A percentile compares a stretch with the other conserved stretches of the same genome.
phyloP scores from a whole-genome alignment of 2,888 invertebrate genomes.

The Petrophora chlorosata region DNA sequence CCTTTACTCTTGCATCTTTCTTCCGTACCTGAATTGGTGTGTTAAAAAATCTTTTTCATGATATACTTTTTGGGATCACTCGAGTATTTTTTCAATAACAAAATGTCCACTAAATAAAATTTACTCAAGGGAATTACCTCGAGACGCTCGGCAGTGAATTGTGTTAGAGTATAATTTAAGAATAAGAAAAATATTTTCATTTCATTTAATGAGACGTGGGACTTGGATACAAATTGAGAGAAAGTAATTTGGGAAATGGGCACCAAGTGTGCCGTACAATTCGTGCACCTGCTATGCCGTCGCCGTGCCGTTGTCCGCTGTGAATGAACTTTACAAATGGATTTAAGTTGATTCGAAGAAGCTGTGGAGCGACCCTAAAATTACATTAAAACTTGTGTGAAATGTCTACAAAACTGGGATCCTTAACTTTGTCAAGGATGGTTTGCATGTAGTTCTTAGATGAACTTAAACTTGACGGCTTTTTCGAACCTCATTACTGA shows the following conservation, averaged over 20 bases:
- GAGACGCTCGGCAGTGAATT: conserved; percentile 21
- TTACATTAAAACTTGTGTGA: conserved; percentile 13
- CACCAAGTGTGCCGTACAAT: conserved; percentile 44
- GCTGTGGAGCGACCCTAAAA: conserved; percentile 13
- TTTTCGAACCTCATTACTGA: too few species aligned
- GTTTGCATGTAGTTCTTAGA: too few species aligned
- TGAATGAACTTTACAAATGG: conserved; percentile 21
- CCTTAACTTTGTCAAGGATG: too few species aligned
- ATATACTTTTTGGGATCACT: conserved; percentile 8
- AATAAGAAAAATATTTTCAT: conserved; percentile 39
- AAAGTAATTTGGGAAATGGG: conserved; percentile 53
- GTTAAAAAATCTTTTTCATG: conserved; percentile 19
- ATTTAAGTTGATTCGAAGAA: conserved; percentile 12
- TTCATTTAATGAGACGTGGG: conserved; percentile 44
- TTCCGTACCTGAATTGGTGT: conserved; percentile 27
- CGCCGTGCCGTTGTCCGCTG: conserved; percentile 34
- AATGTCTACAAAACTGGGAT: conserved; percentile 1
- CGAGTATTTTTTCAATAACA: conserved; percentile 14
- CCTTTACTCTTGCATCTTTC: conserved; percentile 36
- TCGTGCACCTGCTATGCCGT: conserved; percentile 41
- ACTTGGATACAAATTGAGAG: conserved; percentile 44
- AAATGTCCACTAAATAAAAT: conserved; percentile 19
- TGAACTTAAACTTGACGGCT: too few species aligned
- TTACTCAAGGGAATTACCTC: conserved; percentile 16
- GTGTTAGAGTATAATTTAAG: conserved; percentile 24